Evolutionary conservation across 2,888 invertebrate species (phyloP).

Genomic region (Allolobophora icterica): DNA sequence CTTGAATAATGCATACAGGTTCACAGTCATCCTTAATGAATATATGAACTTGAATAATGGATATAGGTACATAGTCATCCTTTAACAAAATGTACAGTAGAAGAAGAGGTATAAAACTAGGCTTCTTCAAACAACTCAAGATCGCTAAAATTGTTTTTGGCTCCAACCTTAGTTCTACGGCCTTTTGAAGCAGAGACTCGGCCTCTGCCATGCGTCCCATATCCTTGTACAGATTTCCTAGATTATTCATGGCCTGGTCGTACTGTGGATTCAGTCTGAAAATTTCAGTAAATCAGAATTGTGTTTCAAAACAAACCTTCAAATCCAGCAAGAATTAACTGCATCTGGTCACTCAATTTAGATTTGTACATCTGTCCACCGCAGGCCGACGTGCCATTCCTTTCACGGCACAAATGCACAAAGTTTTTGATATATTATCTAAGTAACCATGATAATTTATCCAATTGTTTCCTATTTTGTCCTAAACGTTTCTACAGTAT

Average conservation of each 20-base stretch:
- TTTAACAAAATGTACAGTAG: background rate
- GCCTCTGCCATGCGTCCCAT: constrained; percentile 75
- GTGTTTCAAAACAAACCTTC: background rate
- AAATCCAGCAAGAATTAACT: background rate
- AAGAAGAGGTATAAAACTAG: background rate
- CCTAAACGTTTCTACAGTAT: too few species aligned
- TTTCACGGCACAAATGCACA: too few species aligned
- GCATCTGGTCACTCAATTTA: background rate
- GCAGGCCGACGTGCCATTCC: too few species aligned
- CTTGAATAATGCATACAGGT: constrained; percentile 1
- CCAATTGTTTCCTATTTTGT: too few species aligned
- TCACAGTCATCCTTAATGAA: background rate
- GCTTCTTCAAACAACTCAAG: background rate
- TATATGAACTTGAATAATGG: too few species aligned
- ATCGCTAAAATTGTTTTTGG: background rate
- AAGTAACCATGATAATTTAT: too few species aligned
- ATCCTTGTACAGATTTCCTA: constrained; percentile 84
- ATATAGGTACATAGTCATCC: too few species aligned
- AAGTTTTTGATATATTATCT: too few species aligned
- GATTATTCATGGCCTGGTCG: constrained; percentile 91
- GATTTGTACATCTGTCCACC: too few species aligned
- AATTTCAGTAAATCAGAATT: background rate
- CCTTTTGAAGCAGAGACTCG: constrained; percentile 71
- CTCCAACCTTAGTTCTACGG: background rate
- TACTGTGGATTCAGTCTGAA: constrained; percentile 78